Base-by-base conservation (phyloP, 1,140 invertebrate genomes). In the Battus philenor region DNA sequence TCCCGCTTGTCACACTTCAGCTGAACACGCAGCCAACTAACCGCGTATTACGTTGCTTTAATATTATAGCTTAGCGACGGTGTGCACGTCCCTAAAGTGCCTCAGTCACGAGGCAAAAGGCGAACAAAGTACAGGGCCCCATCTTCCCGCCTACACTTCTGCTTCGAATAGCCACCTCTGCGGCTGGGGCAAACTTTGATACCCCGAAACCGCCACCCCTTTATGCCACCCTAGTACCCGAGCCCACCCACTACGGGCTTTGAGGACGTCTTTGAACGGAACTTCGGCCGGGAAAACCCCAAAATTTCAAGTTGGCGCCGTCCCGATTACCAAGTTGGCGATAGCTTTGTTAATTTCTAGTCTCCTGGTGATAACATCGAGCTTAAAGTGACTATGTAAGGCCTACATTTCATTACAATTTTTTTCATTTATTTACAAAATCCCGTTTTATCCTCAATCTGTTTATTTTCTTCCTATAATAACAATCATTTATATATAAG, bases 241-340 rank as follows among this genome's bases (percentile, higher is more conserved):
- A 50, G 55, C 70, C 58, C 72, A 72, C 73, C 76, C 73, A 67
- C 66, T 52, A 43, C 66, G 66, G 64, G 72, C 72, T 79, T 73
- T 75, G 68, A 80, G 77, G 76, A 80, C 76, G 70, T 80, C 80
- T 81, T 81, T 81, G 72, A 80, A 65, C 59, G 64, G 50, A 84
- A 85, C 68, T 85, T 84, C 66, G 65, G 64, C 60, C 65, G 73
- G 67, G 74, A 77, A 80, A 81, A 80, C 72, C 80, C 71, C 74
- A 68, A 84, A 84, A 75, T 77, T 71, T 79, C 70, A 77, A 76
- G 71, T 71, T 71, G 59, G 45, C 46, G 47, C 51, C 58, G 65
- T 58, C 61, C 68, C 70, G 76, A 84, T 84, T 81, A 84, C 9
- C 62, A 67, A 73, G 68, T 77, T 71, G 68, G 64, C 62, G 66